phyloP scores from a whole-genome alignment of 2,888 invertebrate genomes.

The Scelioninae gen. 1 region DNA sequence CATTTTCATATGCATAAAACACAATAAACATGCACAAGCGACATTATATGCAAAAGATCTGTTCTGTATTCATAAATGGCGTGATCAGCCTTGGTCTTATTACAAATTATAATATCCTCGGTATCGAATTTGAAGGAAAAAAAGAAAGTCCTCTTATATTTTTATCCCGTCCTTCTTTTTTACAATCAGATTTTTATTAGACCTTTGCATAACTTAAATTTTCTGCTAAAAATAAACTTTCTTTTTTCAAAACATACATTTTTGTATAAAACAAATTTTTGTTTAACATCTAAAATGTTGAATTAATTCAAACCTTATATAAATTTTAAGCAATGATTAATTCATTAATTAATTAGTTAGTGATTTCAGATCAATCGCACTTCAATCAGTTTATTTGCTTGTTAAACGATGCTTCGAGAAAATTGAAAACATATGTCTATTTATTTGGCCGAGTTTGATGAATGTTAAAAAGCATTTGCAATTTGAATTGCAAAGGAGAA shows the following conservation, averaged over 20 bases:
- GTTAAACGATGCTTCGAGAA: neutral
- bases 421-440: neutral
- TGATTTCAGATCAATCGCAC: no score
- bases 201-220: neutral
- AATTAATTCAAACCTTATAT: neutral
- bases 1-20: constrained; percentile 22
- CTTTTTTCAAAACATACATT: neutral
- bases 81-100: constrained; percentile 47
- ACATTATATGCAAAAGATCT: constrained; percentile 25
- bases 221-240: neutral
- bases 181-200: neutral
- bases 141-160: constrained; percentile 3
- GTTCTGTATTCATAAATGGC: constrained; percentile 19
- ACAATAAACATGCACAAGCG: constrained; percentile 24
- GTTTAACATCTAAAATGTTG: no score
- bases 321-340: no score
- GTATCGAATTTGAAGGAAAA: constrained; percentile 9
- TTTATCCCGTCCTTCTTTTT: constrained; percentile 21
- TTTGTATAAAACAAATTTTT: neutral
- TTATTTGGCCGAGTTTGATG: neutral
- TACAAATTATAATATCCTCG: constrained; percentile 22
- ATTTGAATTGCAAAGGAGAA: constrained; percentile 18
- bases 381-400: no score
- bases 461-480: neutral
- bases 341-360: no score